Conservation (phyloP, 2,888 invertebrate species). For the Heliconius erato region DNA sequence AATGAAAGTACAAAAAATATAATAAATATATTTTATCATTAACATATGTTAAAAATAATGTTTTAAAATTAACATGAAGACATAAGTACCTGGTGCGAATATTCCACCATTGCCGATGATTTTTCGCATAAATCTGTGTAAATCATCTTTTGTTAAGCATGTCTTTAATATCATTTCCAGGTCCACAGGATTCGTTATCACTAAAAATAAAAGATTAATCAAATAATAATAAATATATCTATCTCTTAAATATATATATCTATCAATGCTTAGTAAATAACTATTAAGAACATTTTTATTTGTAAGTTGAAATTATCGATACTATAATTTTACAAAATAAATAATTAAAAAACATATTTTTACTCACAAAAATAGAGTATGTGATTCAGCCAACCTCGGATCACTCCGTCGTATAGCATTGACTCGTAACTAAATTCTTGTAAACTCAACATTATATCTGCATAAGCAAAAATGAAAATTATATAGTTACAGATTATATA, state of each 20-base stretch:
- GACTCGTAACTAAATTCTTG: constrained; percentile 66
- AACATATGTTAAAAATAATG: background rate
- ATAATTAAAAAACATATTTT: background rate
- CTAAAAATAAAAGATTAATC: constrained; percentile 55
- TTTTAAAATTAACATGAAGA: background rate
- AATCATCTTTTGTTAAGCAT: constrained; percentile 69
- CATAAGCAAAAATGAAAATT: constrained; percentile 43
- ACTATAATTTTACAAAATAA: no score
- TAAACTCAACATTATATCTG: constrained; percentile 74
- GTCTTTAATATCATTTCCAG: constrained; percentile 73
- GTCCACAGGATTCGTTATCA: constrained; percentile 70
- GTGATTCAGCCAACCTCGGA: constrained; percentile 72
- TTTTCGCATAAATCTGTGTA: constrained; percentile 54
- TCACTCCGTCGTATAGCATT: constrained; percentile 65
- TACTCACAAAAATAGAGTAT: constrained; percentile 66
- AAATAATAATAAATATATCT: background rate
- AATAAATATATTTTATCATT: no score
- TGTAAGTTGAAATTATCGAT: no score
- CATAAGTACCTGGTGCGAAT: constrained; percentile 54
- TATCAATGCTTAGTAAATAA: no score
- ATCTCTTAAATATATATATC: no score
- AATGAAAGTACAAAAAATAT: background rate
- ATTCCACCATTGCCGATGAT: constrained; percentile 58
- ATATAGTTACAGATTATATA: no score
- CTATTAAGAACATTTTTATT: no score